Base-by-base conservation (phyloP, 2,113 vertebrate species). In the Podarcis muralis region DNA sequence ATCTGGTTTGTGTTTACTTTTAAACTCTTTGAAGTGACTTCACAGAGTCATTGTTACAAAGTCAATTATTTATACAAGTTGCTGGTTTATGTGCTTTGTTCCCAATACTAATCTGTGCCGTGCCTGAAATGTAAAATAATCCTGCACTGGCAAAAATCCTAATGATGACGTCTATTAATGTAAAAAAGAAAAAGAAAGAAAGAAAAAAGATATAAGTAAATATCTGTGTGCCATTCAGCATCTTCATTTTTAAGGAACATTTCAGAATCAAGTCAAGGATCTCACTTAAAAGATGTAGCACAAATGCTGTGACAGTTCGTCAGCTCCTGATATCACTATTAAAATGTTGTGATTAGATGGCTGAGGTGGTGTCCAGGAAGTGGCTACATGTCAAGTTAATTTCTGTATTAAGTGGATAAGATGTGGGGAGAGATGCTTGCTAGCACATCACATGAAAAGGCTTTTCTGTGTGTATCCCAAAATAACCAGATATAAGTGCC, bases 351-450 rank as follows among this genome's bases (percentile, higher is more conserved):
- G 57, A 78, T 79, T 85, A n/a, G 59, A 77, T 83, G 53, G 9
- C 30, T 35, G 35, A 40, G 32, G 65, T 87, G 25, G 74, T 48
- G 23, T 71, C 37, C 37, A 77, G 13, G 35, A 23, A 25, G 27
- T 72, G 75, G 18, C 20, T 94, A 6, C 9, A 13, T 87, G 66
- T 76, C n/a, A 87, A 57, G 23, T 85, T 87, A 85, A 76, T 91
- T 90, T 83, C 85, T 79, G 71, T 66, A 79, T 66, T 1, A 83
- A 84, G 48, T 22, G 5, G 35, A 72, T 27, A 35, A 76, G 66
- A 79, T 68, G 40, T 78, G 48, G 30, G 53, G 72, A 76, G 57
- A 83, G 72, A 68, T 12, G 43, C 4, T 85, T 82, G 78, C 27
- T 90, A 65, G 27, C 2, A 62, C 53, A 2, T 91, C 65, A 66